Evolutionary conservation across 2,888 invertebrate species (phyloP).

Genomic region (Apoderus coryli): DNA sequence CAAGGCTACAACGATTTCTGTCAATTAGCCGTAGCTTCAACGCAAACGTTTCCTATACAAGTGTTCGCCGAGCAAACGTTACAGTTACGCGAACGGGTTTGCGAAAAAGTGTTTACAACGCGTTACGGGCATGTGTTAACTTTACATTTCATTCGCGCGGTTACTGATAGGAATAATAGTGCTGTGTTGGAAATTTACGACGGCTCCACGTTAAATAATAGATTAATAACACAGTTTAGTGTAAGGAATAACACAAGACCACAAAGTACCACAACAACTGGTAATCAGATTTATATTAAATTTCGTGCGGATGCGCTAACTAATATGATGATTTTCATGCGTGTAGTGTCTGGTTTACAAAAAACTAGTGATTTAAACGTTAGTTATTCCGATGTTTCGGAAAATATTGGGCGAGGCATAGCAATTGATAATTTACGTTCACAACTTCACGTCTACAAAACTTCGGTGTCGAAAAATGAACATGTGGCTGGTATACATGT

Average conservation of each 20-base stretch:
- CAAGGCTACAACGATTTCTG: constrained; percentile 73
- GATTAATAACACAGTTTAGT: constrained; percentile 52
- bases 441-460: constrained; percentile 70
- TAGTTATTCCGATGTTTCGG: constrained; percentile 66
- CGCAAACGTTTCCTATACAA: constrained; percentile 77
- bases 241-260: constrained; percentile 78
- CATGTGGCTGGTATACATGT: constrained; percentile 87
- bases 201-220: constrained; percentile 55
- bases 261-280: constrained; percentile 72
- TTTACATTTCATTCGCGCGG: constrained; percentile 68
- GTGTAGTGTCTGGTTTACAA: constrained; percentile 60
- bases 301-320: constrained; percentile 61
- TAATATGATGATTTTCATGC: constrained; percentile 61
- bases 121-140: constrained; percentile 68
- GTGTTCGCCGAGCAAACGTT: constrained; percentile 68
- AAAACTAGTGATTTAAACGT: constrained; percentile 80
- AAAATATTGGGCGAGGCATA: constrained; percentile 91
- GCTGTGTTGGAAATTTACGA: constrained; percentile 66
- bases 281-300: constrained; percentile 64
- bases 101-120: constrained; percentile 68
- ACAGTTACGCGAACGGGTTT: constrained; percentile 55
- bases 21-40: constrained; percentile 57
- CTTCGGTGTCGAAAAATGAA: constrained; percentile 71
- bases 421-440: constrained; percentile 84
- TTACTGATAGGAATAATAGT: constrained; percentile 60